phyloP scores from a whole-genome alignment of 2,888 invertebrate genomes.

The Dolomedes plantarius region DNA sequence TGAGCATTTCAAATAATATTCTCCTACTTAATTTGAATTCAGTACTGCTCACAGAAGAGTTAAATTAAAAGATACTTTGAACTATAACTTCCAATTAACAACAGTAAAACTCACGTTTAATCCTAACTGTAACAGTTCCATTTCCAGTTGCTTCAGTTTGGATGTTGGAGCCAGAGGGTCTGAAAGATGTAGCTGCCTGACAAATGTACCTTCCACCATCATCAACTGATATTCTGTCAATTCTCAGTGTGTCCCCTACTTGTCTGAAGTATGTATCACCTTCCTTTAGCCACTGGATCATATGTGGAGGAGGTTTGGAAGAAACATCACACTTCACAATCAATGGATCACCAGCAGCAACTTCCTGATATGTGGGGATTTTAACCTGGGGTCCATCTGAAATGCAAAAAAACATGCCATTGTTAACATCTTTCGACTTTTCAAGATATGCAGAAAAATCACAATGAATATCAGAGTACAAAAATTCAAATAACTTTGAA shows the following conservation, averaged over 20 bases:
- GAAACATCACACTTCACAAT: slow-evolving; percentile 91
- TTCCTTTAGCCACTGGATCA: slow-evolving; percentile 91
- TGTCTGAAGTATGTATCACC: slow-evolving; percentile 90
- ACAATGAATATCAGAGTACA: no score
- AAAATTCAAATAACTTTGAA: no score
- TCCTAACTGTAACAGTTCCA: slow-evolving; percentile 52
- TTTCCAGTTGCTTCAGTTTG: slow-evolving; percentile 81
- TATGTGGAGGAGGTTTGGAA: slow-evolving; percentile 88
- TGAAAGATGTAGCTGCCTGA: slow-evolving; percentile 88
- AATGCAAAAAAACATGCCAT: no score
- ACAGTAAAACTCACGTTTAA: slow-evolving; percentile 52
- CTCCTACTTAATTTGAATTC: no score
- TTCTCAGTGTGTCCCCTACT: slow-evolving; percentile 84
- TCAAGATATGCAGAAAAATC: no score
- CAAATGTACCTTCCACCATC: slow-evolving; percentile 93
- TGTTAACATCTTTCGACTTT: no score
- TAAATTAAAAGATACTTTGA: no score
- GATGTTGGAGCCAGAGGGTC: slow-evolving; percentile 81
- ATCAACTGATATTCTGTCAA: slow-evolving; percentile 87
- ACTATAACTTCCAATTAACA: no score
- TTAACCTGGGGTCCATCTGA: slow-evolving; percentile 74
- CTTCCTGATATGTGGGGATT: slow-evolving; percentile 79
- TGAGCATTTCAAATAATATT: no score
- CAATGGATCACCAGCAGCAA: slow-evolving; percentile 90
- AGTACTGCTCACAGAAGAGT: no score